Percentiles rank a stretch among this genome's conserved stretches.
Evolutionary conservation across 64 coral and sea anemone genomes (phyloP).

Genomic region (Stylophora pistillata): DNA sequence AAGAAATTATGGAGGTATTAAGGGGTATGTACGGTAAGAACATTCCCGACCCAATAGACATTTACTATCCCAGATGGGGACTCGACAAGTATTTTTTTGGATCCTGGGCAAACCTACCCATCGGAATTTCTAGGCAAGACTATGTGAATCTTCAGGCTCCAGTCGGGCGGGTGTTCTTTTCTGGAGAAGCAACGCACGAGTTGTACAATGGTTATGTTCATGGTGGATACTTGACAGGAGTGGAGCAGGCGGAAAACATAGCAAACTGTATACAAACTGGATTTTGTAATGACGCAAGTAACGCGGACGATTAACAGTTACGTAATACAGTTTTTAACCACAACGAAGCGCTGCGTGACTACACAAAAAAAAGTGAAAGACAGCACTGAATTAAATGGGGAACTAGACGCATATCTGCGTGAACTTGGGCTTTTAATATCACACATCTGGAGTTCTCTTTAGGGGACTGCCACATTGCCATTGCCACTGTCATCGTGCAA

Average conservation of each 20-base stretch:
- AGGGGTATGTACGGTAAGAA: constrained; percentile 55
- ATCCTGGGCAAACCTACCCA: constrained; percentile 61
- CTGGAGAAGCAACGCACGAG: constrained; percentile 82
- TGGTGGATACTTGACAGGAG: constrained; percentile 63
- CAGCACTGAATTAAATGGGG: too few species aligned
- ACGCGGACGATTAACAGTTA: not conserved
- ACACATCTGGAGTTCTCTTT: too few species aligned
- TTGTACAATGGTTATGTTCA: constrained; percentile 83
- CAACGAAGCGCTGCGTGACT: too few species aligned
- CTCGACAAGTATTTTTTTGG: constrained; percentile 49
- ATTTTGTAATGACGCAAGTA: not conserved
- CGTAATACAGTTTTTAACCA: too few species aligned
- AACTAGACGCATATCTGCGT: too few species aligned
- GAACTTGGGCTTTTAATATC: too few species aligned
- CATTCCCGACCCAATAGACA: constrained; percentile 58
- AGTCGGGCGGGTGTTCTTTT: constrained; percentile 57
- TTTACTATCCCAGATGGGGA: constrained; percentile 63
- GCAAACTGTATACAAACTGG: constrained; percentile 17
- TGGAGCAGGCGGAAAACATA: constrained; percentile 50
- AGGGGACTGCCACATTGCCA: too few species aligned
- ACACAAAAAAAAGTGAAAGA: too few species aligned
- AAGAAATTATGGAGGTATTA: constrained; percentile 76
- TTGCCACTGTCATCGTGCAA: too few species aligned
- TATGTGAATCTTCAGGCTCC: constrained; percentile 42
- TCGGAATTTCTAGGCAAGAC: constrained; percentile 66